phyloP scores from a whole-genome alignment of 2,113 vertebrate species.

The Dipodomys spectabilis region DNA sequence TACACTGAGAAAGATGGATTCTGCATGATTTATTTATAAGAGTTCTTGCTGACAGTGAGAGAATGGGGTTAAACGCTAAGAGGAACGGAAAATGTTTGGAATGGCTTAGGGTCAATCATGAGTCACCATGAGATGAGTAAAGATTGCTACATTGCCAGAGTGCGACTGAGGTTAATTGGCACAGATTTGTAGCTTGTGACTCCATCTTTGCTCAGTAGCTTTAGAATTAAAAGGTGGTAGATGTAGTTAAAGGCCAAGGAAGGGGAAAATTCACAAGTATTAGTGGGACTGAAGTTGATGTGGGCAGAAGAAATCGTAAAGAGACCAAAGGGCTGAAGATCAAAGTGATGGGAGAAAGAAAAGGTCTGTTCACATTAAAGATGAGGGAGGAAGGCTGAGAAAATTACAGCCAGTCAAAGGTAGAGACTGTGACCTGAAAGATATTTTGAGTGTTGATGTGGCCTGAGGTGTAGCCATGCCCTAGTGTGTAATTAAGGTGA shows the following conservation, averaged over 20 bases:
- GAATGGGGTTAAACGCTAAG: constrained; percentile 9
- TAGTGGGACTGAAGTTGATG: not conserved
- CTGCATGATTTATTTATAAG: not conserved
- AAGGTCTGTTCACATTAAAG: not conserved
- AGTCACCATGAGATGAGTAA: constrained; percentile 38
- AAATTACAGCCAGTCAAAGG: not conserved
- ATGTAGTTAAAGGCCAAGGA: not conserved
- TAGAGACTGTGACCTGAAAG: not conserved
- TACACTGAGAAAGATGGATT: not conserved
- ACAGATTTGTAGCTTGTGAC: constrained; percentile 5
- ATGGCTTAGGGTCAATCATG: not conserved
- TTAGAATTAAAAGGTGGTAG: not conserved
- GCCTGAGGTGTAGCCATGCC: not conserved
- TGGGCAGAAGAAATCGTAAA: not conserved
- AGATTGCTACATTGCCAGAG: not conserved
- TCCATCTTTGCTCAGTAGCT: constrained; percentile 20
- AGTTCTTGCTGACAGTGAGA: not conserved
- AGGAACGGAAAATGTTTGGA: not conserved
- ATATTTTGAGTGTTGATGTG: not conserved
- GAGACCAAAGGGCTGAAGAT: not conserved
- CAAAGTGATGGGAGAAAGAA: not conserved
- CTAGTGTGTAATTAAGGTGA: not conserved
- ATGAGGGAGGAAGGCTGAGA: not conserved
- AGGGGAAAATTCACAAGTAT: not conserved
- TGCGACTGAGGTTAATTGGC: constrained; percentile 62